Conservation (phyloP, 2,888 invertebrate species). For the Eubasilissa splendida region DNA sequence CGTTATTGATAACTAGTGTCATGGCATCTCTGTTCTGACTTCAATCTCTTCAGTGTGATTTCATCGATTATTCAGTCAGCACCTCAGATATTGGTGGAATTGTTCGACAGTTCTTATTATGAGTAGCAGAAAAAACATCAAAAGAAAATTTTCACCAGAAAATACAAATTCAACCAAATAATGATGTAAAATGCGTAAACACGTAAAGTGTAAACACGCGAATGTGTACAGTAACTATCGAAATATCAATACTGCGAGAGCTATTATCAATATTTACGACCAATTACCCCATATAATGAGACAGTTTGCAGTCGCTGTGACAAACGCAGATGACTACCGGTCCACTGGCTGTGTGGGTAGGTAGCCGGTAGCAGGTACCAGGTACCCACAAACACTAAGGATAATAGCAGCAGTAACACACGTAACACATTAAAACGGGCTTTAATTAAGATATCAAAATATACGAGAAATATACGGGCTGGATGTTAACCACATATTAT, state of each 20-base stretch:
- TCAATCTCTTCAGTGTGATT: too few relatives aligned
- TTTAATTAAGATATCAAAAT: background rate
- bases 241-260: slow-evolving; percentile 15
- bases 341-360: background rate
- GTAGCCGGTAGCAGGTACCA: too few relatives aligned
- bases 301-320: slow-evolving; percentile 31
- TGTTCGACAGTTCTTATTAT: too few relatives aligned
- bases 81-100: too few relatives aligned
- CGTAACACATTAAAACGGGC: slow-evolving; percentile 23
- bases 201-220: too few relatives aligned
- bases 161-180: background rate
- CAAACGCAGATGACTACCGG: slow-evolving; percentile 46
- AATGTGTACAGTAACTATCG: background rate
- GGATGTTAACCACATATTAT: background rate
- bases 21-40: too few relatives aligned
- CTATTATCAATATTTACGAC: slow-evolving; percentile 55
- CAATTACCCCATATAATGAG: slow-evolving; percentile 56
- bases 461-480: background rate
- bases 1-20: too few relatives aligned
- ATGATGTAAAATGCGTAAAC: background rate
- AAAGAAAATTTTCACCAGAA: background rate
- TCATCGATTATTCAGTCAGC: too few relatives aligned
- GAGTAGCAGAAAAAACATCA: background rate
- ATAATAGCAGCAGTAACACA: slow-evolving; percentile 9
- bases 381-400: slow-evolving; percentile 1